These are phyloP conservation scores for Turritopsis dohrnii DNA, from an alignment of 30 jellyfish, hydroid and myxozoan genomes.

Conservation along the genomic window DNA sequence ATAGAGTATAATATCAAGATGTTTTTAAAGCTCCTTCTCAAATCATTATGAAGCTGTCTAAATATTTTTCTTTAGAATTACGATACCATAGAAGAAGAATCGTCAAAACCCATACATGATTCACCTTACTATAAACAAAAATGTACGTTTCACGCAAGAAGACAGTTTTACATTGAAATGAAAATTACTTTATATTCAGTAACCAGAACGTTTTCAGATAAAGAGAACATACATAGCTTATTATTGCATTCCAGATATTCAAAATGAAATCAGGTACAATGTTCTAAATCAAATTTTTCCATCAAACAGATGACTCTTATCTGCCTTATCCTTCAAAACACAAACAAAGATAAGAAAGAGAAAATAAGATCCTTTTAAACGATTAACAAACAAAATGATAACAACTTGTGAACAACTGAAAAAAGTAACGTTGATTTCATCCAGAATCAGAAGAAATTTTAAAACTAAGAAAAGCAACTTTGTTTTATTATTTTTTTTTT, in stretches of 20 bases:
- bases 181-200: too few species aligned
- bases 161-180: too few species aligned
- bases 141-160: too few species aligned
- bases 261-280: not conserved
- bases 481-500: too few species aligned
- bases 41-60: not conserved
- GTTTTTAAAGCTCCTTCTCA: not conserved
- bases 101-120: too few species aligned
- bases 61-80: not conserved
- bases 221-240: too few species aligned
- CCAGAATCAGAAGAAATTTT: not conserved
- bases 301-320: not conserved
- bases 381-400: not conserved
- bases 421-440: too few species aligned
- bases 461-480: not conserved
- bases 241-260: too few species aligned
- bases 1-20: too few species aligned
- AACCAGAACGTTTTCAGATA: too few species aligned
- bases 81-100: not conserved
- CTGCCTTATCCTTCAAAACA: not conserved
- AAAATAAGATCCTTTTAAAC: not conserved
- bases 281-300: not conserved
- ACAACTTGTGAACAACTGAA: not conserved
- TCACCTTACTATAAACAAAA: too few species aligned
- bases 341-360: not conserved